Evolutionary conservation across 2,113 vertebrate genomes (phyloP), one percentile per base, ranked within the genome.

Genomic region (Syngnathus floridae): DNA sequence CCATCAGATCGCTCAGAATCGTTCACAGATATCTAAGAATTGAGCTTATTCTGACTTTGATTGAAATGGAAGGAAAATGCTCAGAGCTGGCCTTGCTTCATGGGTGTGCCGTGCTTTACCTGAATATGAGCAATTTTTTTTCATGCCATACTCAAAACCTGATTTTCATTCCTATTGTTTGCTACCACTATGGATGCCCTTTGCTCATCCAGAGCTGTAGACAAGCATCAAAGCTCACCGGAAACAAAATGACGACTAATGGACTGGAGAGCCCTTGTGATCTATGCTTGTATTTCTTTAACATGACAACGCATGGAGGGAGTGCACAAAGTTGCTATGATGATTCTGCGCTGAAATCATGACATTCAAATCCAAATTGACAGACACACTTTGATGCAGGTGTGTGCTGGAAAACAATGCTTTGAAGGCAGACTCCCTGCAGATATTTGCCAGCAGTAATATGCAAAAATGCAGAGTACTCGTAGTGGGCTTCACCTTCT

Each of bases 91-190:
- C 12, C 41, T 45, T 2, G 12, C 14, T 11, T 45, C 41, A 45
- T 13, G 41, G 12, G 41, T 45, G 12, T 2, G 2, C 12, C 6
- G 16, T 19, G 16, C 17, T 48, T 19, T 48, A 48, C 46, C 46
- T 5, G 7, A 5, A 46, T 17, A 14, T 17, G 45, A 31, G 82
- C 66, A 40, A 71, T 79, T 82, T 75, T 78, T 78, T 77, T 78
- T 75, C 69, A 69, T 68, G 73, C 57, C 36, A 68, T 68, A 57
- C 80, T 85, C 71, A 84, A 74, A 84, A 82, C 75, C 78, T 82
- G 73, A 86, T 82, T 81, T 81, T 31, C 26, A 31, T 31, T 31
- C 26, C 74, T 74, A 70, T 19, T 56, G 52, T 61, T 52, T 7
- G 62, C 76, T 74, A 82, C 80, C 66, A 66, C 19, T 16, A 7